Evolutionary conservation across 2,113 vertebrate genomes (phyloP).

Genomic region (Ginglymostoma cirratum): DNA sequence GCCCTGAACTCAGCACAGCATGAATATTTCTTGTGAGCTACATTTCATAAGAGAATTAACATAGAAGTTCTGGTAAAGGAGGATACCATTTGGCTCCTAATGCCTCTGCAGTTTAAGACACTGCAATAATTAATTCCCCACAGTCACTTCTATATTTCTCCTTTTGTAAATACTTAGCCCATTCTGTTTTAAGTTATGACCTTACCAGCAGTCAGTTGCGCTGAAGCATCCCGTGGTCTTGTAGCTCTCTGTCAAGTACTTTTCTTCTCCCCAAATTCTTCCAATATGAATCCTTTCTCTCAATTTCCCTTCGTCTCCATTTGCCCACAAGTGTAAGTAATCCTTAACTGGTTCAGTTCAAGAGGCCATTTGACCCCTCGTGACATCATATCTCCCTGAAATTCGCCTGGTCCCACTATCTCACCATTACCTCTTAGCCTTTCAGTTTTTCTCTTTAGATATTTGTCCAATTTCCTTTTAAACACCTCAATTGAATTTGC

Average conservation of each 20-base stretch:
- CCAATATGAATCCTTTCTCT: neutral
- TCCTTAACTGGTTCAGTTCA: neutral
- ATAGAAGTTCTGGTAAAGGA: neutral
- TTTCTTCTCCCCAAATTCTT: neutral
- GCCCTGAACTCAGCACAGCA: neutral
- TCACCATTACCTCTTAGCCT: neutral
- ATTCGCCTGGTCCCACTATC: no score
- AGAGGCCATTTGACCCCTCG: neutral
- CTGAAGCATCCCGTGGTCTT: neutral
- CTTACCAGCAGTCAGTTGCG: neutral
- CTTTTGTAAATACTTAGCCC: neutral
- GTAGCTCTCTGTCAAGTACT: neutral
- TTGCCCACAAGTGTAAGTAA: neutral
- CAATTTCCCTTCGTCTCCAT: neutral
- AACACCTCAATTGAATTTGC: no score
- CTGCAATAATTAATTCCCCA: neutral
- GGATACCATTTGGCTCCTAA: neutral
- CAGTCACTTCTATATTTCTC: neutral
- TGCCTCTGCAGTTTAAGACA: neutral
- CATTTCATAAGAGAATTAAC: neutral
- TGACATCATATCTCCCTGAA: neutral
- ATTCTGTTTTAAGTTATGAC: neutral
- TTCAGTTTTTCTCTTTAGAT: neutral
- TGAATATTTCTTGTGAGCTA: neutral
- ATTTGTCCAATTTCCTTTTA: neutral